Evolutionary conservation across 2,797 vertebrate species (phyloP).

Genomic region (Sebastes dallii): DNA sequence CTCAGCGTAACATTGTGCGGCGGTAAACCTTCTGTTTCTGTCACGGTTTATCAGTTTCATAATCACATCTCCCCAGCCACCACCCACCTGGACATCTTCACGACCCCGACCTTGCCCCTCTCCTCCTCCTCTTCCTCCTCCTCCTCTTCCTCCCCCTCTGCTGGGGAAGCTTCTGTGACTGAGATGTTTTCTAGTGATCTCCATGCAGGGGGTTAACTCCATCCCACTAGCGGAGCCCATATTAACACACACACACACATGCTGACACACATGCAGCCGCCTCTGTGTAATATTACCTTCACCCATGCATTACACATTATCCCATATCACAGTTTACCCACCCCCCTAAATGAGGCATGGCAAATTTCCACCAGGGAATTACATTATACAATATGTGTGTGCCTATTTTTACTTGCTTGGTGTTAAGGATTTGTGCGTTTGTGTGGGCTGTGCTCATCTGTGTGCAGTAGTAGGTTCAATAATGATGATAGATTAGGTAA

Average conservation of each 20-base stretch:
- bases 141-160: not conserved
- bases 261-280: not conserved
- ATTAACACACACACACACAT: not conserved
- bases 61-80: slow-evolving; percentile 37
- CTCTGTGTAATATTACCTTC: slow-evolving; percentile 20
- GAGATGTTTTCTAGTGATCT: slow-evolving; percentile 24
- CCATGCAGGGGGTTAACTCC: slow-evolving; percentile 19
- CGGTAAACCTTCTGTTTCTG: slow-evolving; percentile 38
- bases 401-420: not conserved
- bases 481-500: slow-evolving; percentile 56
- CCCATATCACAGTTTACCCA: slow-evolving; percentile 18
- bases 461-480: slow-evolving; percentile 19
- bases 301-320: slow-evolving; percentile 25
- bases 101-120: not conserved
- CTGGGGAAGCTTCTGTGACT: slow-evolving; percentile 16
- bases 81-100: slow-evolving; percentile 37
- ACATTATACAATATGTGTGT: not conserved
- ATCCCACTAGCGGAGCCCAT: slow-evolving; percentile 1
- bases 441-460: slow-evolving; percentile 24
- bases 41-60: slow-evolving; percentile 45
- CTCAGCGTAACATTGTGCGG: not conserved
- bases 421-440: slow-evolving; percentile 16
- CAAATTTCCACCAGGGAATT: slow-evolving; percentile 29
- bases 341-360: slow-evolving; percentile 17
- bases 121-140: not conserved